Percentiles rank a stretch among this genome's conserved stretches.
Conservation (phyloP, 2,113 vertebrate genomes). For the Todiramphus chloris region DNA sequence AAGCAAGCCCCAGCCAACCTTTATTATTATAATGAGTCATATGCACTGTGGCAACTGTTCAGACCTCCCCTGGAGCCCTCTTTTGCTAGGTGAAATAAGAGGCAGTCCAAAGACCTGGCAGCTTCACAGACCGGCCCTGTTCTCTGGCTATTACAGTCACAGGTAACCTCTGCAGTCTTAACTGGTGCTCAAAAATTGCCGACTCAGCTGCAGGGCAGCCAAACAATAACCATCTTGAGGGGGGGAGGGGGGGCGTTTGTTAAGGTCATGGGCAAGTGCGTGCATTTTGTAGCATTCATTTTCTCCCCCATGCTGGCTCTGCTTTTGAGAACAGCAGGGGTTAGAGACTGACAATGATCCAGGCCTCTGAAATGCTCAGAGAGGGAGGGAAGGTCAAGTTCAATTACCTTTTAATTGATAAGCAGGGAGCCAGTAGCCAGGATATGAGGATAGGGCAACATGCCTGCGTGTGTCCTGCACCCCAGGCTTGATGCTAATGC, state of each 20-base stretch:
- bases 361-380: background rate
- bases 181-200: background rate
- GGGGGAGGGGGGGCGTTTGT: background rate
- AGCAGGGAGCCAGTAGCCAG: background rate
- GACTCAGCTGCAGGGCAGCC: background rate
- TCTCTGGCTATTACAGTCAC: background rate
- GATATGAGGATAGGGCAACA: background rate
- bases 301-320: background rate
- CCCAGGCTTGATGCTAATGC: background rate
- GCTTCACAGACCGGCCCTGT: background rate
- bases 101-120: background rate
- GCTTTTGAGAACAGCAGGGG: background rate
- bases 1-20: background rate
- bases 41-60: background rate
- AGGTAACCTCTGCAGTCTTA: background rate
- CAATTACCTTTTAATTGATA: background rate
- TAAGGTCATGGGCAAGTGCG: background rate
- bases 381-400: background rate
- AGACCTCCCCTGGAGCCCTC: background rate
- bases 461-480: background rate
- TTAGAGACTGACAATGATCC: background rate
- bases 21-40: background rate
- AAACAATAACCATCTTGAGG: background rate
- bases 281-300: background rate
- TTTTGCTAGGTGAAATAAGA: background rate